Evolutionary conservation across 2,113 vertebrate species (phyloP).

Genomic region (Galbula dea): DNA sequence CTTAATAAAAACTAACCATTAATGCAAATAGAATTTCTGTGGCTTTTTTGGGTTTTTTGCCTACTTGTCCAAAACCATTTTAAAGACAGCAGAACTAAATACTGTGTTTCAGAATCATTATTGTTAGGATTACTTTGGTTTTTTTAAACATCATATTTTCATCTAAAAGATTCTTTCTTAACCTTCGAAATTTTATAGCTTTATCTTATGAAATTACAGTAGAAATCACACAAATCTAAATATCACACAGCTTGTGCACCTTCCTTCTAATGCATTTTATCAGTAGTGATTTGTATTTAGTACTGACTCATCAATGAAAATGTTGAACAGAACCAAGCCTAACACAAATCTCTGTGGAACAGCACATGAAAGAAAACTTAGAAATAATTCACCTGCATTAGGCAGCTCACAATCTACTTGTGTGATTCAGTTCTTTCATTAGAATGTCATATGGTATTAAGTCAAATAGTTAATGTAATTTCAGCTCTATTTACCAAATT

Average conservation of each 20-base stretch:
- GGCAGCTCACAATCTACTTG: neutral
- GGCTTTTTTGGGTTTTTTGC: neutral
- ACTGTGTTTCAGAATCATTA: neutral
- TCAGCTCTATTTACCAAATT: neutral
- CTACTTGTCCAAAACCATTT: neutral
- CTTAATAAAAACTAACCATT: neutral
- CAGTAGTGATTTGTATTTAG: neutral
- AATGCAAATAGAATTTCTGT: fast-evolving
- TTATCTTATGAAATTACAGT: neutral
- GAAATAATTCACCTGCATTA: neutral
- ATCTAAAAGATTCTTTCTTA: neutral
- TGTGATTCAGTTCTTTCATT: neutral
- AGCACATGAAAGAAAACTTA: neutral
- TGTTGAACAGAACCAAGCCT: neutral
- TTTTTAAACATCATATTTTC: neutral
- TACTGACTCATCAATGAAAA: neutral
- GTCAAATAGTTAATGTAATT: neutral
- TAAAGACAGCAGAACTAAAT: neutral
- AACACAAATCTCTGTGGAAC: neutral
- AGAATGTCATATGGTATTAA: neutral
- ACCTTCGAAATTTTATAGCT: fast-evolving
- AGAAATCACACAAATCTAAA: neutral
- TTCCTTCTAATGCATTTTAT: neutral
- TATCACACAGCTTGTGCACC: neutral
- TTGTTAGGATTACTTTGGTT: fast-evolving